Evolutionary conservation across 2,797 vertebrate genomes (phyloP), one percentile per base, ranked within the genome.

Genomic region (Gymnocypris eckloni): DNA sequence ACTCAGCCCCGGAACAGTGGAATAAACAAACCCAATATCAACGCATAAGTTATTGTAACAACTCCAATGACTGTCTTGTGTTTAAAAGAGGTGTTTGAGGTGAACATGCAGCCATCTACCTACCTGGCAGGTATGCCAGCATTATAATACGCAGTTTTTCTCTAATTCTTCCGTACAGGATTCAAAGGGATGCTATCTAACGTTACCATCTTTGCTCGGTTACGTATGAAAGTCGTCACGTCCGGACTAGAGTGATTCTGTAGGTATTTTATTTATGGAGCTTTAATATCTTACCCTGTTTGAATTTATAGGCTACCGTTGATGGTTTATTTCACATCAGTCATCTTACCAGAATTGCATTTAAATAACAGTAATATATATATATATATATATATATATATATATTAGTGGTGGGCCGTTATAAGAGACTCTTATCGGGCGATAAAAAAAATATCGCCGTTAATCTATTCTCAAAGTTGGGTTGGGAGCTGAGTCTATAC

Each of bases 121-220:
- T 97, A 98, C 98, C 98, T 98, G 93, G 93, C 93, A 90, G 91
- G 94, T 89, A 96, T 94, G 84, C 92, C 95, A 75, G 96, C 91
- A 88, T 95, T 95, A 92, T 96, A 97, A 94, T 97, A 96, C 86
- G 94, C 94, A 86, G 92, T 92, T 91, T 95, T 95, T 91, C 89
- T 96, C 86, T 95, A 95, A 91, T 87, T 92, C 90, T 95, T 95
- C 92, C 95, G 95, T 83, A 99, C 93, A 48, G 96, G 95, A 92
- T 95, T 95, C 89, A 98, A 92, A 59, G 95, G 97, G 89, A 99
- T 97, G 90, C 95, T 95, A 88, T 98, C 97, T 93, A 96, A n/a
- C n/a, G n/a, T n/a, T n/a, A n/a, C 97, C 98, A 99, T 99, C n/a
- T 95, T 97, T 93, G 93, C 94, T 92, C 92, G 88, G 81, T 86